Base-by-base conservation (phyloP, 2,797 vertebrate genomes). In the Phoxinus dragarum region DNA sequence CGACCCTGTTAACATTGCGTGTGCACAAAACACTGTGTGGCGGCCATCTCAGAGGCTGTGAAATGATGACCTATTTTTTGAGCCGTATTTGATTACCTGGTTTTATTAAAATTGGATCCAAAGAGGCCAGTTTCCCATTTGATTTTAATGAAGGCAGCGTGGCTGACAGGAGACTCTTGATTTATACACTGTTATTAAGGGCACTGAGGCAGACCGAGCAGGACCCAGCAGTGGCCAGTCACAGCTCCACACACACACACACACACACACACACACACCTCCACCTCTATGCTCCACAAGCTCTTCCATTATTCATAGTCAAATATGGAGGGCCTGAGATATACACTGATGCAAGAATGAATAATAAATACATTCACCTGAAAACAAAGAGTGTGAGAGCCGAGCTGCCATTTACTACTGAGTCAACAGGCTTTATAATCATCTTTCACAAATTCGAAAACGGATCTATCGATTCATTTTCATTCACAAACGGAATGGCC, bases 221-320 rank as follows among this genome's bases (percentile, higher is more conserved):
- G 84, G 88, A 86, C 86, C 81, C 71, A 80, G 87, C 82, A 88
- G 74, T 89, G 89, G 78, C 82, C 87, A 78, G 72, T 86, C 86
- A 91, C 92, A 94, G 92, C 93, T 92, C 92, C 59, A 12, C 61
- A 84, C 86, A 84, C 89, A 86, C 90, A 81, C 77, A 83, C 90
- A 86, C 44, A 85, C 73, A 66, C 80, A 52, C 68, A 66, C 81
- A 74, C 80, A 86, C 75, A 91, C 93, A 93, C 91, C 90, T 93
- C 90, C 93, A 91, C 91, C 92, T 93, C 92, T 94, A 80, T 87
- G 91, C 91, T 95, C 93, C 95, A 94, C 94, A 94, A 94, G 91
- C 94, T 94, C 92, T 87, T 96, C 93, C 94, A 96, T 96, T 95
- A 96, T 96, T 96, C 94, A 96, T 95, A 93, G 93, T 95, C 94